Conservation (phyloP, 2,113 vertebrate genomes). For the Sylvietta virens region DNA sequence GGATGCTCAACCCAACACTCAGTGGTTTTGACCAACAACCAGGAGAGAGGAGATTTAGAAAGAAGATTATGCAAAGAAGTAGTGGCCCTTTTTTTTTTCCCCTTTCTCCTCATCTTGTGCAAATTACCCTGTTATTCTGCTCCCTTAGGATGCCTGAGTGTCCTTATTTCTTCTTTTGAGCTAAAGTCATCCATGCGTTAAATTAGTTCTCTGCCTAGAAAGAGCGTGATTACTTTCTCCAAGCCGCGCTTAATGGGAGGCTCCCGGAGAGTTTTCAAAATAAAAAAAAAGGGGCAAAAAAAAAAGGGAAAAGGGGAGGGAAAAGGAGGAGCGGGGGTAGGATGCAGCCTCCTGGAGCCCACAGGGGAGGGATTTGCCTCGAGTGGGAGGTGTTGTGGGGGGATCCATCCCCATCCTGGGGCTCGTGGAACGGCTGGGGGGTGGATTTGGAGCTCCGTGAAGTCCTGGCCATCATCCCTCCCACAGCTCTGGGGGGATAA, state of each 20-base stretch:
- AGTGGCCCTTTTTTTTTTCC: slow-evolving; percentile 2
- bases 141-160: slow-evolving; percentile 74
- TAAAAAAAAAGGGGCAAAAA: background rate
- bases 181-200: slow-evolving; percentile 83
- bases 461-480: accelerated
- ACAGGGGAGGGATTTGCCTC: accelerated
- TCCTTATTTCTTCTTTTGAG: slow-evolving; percentile 80
- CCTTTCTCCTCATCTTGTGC: slow-evolving; percentile 66
- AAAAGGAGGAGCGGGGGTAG: background rate
- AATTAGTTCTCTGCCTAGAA: slow-evolving; percentile 83
- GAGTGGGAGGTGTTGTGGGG: background rate
- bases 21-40: background rate
- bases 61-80: slow-evolving; percentile 65
- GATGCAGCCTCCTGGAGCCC: background rate
- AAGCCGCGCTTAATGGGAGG: slow-evolving; percentile 32
- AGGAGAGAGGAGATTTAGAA: slow-evolving; percentile 46
- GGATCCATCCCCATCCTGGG: accelerated
- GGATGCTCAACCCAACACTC: background rate
- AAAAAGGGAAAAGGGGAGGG: background rate
- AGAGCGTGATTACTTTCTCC: slow-evolving; percentile 75
- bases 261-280: slow-evolving; percentile 41
- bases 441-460: accelerated
- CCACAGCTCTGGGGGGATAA: background rate
- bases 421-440: accelerated
- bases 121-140: slow-evolving; percentile 80